Percentiles rank a stretch among this genome's conserved stretches.
phyloP scores from a whole-genome alignment of 2,797 vertebrate genomes.

The Balearica regulorum region DNA sequence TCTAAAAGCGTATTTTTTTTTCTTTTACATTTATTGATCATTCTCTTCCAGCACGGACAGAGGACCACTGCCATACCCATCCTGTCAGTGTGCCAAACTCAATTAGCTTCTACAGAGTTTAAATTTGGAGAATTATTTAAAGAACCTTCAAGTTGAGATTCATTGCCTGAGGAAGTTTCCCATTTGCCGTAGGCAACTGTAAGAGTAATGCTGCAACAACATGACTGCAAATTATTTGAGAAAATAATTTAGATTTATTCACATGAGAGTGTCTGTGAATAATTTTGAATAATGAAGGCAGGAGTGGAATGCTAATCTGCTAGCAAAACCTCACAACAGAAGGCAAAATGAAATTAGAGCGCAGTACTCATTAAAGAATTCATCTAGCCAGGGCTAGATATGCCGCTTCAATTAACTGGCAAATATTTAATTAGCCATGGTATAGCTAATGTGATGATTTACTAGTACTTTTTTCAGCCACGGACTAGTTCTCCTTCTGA shows the following conservation, averaged over 20 bases:
- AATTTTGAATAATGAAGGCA: not conserved
- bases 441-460: not conserved
- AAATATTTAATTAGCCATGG: not conserved
- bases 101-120: not conserved
- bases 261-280: not conserved
- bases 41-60: not conserved
- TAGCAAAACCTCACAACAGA: not conserved
- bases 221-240: not conserved
- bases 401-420: not conserved
- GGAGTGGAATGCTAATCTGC: not conserved
- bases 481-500: not conserved
- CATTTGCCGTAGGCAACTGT: not conserved
- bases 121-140: not conserved
- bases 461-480: not conserved
- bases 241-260: constrained; percentile 4
- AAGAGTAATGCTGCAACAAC: not conserved
- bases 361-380: not conserved
- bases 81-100: not conserved
- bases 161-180: not conserved
- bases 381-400: not conserved
- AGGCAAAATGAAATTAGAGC: not conserved
- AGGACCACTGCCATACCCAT: not conserved
- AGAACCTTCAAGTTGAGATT: not conserved
- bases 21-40: not conserved
- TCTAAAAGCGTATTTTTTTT: not conserved